phyloP scores from a whole-genome alignment of 2,113 vertebrate genomes.

The Xenus cinereus region DNA sequence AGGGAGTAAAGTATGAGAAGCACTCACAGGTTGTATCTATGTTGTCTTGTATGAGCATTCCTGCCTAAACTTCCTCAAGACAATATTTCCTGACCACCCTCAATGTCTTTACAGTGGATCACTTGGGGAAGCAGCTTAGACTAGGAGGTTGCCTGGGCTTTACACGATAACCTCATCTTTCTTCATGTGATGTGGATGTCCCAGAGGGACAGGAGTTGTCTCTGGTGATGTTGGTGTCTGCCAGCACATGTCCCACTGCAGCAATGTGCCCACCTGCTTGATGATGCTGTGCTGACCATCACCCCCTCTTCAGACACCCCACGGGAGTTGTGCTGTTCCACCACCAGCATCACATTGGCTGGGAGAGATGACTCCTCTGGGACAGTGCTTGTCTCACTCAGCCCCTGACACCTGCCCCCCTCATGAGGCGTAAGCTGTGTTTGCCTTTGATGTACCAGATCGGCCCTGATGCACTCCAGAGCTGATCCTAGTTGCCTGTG shows the following conservation, averaged over 20 bases:
- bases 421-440: accelerated
- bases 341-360: accelerated
- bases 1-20: neutral
- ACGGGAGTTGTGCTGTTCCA: neutral
- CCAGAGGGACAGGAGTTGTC: accelerated
- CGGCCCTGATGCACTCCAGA: neutral
- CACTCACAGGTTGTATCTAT: neutral
- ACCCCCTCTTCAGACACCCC: too few species aligned
- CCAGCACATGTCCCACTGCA: accelerated
- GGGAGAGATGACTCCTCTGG: neutral
- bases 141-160: neutral
- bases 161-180: accelerated
- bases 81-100: neutral
- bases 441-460: neutral
- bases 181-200: neutral
- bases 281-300: accelerated
- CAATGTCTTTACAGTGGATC: neutral
- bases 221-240: neutral
- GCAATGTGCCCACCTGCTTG: accelerated
- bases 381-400: accelerated
- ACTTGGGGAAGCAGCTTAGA: neutral
- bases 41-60: neutral
- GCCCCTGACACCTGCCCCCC: neutral
- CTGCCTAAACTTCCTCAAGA: neutral
- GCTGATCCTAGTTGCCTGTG: neutral